Conservation (phyloP, 2,113 vertebrate genomes). For the Dasyurus viverrinus region DNA sequence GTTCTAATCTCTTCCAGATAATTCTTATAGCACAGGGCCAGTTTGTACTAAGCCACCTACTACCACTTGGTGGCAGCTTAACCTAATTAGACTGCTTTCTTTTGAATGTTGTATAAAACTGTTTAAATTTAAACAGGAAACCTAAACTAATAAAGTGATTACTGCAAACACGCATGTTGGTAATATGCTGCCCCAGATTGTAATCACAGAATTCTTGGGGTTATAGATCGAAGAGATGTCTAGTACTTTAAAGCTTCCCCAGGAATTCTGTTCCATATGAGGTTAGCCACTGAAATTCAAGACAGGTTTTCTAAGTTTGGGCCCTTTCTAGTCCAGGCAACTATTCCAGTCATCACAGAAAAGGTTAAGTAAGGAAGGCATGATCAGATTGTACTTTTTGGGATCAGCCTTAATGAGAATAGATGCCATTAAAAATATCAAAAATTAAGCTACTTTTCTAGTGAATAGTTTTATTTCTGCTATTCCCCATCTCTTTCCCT, state of each 20-base stretch:
- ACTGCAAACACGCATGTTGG: neutral
- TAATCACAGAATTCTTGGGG: neutral
- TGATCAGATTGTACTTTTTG: neutral
- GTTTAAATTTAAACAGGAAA: constrained; percentile 2
- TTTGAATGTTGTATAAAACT: neutral
- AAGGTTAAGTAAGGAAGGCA: neutral
- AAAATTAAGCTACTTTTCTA: neutral
- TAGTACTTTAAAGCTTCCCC: neutral
- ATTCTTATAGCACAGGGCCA: neutral
- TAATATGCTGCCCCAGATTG: neutral
- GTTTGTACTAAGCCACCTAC: constrained; percentile 10
- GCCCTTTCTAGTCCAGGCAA: neutral
- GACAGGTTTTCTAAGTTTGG: neutral
- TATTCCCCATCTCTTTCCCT: neutral
- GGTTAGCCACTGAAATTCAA: neutral
- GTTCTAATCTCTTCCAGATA: constrained; percentile 11
- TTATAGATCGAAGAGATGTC: neutral
- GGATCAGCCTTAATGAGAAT: neutral
- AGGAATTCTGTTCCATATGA: neutral
- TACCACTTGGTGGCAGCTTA: constrained; percentile 36
- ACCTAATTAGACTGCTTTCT: constrained; percentile 11
- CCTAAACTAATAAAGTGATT: neutral
- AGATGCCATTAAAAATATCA: neutral
- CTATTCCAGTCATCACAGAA: neutral
- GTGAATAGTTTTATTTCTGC: neutral